Evolutionary conservation across 1,140 invertebrate species (phyloP).

Genomic region (Penaeus japonicus): DNA sequence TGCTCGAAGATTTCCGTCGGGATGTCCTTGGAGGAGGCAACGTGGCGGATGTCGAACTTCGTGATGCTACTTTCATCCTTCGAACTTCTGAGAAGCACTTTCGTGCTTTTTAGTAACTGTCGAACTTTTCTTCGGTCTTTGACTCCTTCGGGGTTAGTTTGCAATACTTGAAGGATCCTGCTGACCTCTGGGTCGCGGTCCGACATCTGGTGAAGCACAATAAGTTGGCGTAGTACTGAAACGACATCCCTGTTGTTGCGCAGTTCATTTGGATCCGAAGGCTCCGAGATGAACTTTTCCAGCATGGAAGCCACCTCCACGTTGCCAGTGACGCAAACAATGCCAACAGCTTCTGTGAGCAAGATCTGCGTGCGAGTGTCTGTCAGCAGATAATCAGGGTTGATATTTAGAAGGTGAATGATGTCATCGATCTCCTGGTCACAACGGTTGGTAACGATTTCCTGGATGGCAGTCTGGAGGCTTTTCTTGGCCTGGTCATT

Average conservation of each 20-base stretch:
- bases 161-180: slow-evolving; percentile 49
- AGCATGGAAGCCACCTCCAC: slow-evolving; percentile 70
- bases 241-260: slow-evolving; percentile 71
- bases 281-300: slow-evolving; percentile 70
- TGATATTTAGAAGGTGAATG: slow-evolving; percentile 49
- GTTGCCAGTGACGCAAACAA: slow-evolving; percentile 76
- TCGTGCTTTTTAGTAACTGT: slow-evolving; percentile 48
- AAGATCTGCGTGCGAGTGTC: slow-evolving; percentile 67
- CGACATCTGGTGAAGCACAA: slow-evolving; percentile 76
- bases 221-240: slow-evolving; percentile 75
- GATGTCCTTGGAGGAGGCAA: slow-evolving; percentile 57
- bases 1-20: slow-evolving; percentile 58
- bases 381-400: slow-evolving; percentile 51
- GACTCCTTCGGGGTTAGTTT: slow-evolving; percentile 66
- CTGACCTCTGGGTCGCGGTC: slow-evolving; percentile 49
- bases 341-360: slow-evolving; percentile 74
- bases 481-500: slow-evolving; percentile 54
- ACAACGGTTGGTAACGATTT: slow-evolving; percentile 52
- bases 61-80: slow-evolving; percentile 21
- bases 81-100: slow-evolving; percentile 34
- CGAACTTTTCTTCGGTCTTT: slow-evolving; percentile 56
- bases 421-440: slow-evolving; percentile 58
- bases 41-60: slow-evolving; percentile 54
- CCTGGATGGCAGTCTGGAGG: slow-evolving; percentile 46
- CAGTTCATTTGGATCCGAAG: slow-evolving; percentile 69